Evolutionary conservation across 2,888 invertebrate genomes (phyloP).

Genomic region (Epistrophella euchroma): DNA sequence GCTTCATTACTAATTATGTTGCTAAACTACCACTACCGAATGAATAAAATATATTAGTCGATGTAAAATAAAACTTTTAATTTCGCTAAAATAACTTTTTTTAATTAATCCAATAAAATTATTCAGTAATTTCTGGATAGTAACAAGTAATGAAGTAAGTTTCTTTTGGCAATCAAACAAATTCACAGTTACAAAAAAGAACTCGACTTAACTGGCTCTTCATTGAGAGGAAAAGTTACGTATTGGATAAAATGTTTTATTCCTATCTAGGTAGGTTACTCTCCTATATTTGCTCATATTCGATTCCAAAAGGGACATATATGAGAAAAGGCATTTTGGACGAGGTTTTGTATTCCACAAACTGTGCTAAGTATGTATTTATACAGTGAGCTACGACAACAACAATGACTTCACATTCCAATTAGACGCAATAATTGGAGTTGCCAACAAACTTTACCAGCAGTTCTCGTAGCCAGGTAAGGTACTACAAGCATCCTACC

Average conservation of each 20-base stretch:
- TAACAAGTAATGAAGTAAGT: neutral
- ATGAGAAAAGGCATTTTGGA: too few relatives aligned
- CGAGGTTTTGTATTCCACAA: neutral
- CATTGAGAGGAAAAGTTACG: neutral
- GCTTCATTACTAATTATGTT: neutral
- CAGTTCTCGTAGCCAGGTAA: neutral
- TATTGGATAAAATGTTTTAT: neutral
- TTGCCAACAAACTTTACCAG: conserved; percentile 71
- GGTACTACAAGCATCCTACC: neutral
- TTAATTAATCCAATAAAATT: conserved; percentile 65
- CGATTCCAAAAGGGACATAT: neutral
- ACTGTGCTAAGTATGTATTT: conserved; percentile 2
- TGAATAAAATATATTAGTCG: too few relatives aligned
- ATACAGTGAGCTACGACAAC: conserved; percentile 17
- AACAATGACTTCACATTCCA: conserved; percentile 63
- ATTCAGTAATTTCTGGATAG: conserved; percentile 21
- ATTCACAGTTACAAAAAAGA: neutral
- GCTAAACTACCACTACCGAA: conserved; percentile 6
- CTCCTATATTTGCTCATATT: neutral
- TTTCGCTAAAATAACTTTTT: conserved; percentile 44
- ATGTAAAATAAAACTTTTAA: conserved; percentile 62
- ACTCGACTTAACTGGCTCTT: neutral
- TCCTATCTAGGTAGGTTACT: neutral
- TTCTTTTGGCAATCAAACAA: conserved; percentile 18
- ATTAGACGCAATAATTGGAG: conserved; percentile 72